Evolutionary conservation across 2,888 invertebrate species (phyloP).

Genomic region (Anoplius nigerrimus): DNA sequence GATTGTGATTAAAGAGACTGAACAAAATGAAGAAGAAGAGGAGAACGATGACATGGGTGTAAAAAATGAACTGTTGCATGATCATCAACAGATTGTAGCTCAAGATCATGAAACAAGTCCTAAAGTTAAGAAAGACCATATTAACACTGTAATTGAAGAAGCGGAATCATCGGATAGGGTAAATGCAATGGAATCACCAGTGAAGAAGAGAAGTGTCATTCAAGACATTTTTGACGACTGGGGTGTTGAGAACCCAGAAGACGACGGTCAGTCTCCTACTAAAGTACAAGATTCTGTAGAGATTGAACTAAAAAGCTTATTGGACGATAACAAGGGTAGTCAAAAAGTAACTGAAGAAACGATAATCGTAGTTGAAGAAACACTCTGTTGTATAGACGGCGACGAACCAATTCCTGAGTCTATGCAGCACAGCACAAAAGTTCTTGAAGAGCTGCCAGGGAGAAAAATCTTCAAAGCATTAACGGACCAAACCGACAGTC

Average conservation of each 20-base stretch:
- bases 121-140: conserved; percentile 10
- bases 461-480: conserved; percentile 8
- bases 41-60: too few species aligned
- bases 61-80: too few species aligned
- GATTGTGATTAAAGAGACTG: conserved; percentile 22
- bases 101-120: too few species aligned
- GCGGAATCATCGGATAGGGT: conserved; percentile 8
- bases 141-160: not conserved
- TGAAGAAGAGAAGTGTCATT: conserved; percentile 67
- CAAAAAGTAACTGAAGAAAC: conserved; percentile 32
- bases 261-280: conserved; percentile 46
- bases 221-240: conserved; percentile 73
- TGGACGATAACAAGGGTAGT: conserved; percentile 61
- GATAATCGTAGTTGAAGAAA: conserved; percentile 28
- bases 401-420: conserved; percentile 3
- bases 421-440: not conserved
- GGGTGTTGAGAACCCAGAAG: conserved; percentile 69
- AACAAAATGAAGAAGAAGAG: conserved; percentile 12
- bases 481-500: conserved; percentile 29
- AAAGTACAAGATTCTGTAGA: conserved; percentile 65
- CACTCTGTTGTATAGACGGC: conserved; percentile 16
- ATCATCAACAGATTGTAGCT: too few species aligned
- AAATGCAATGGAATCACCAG: conserved; percentile 19
- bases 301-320: conserved; percentile 64
- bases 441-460: not conserved